Evolutionary conservation across 2,113 vertebrate species (phyloP).

Genomic region (Odobenus rosmarus): DNA sequence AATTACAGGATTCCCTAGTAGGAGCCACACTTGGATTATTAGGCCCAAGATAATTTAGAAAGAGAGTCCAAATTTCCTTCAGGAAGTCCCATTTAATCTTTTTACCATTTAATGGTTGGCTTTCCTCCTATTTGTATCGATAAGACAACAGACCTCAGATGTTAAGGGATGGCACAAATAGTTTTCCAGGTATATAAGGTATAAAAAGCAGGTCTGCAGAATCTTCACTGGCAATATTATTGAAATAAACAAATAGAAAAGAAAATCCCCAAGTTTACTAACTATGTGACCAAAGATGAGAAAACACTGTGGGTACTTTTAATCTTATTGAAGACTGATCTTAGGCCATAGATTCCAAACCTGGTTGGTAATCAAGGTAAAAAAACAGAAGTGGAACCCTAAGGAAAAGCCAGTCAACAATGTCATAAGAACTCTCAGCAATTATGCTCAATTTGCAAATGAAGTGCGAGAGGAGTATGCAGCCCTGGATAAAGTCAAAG

Average conservation of each 20-base stretch:
- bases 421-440: background rate
- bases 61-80: background rate
- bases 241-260: background rate
- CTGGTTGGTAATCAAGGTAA: background rate
- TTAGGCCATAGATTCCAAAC: conserved; percentile 8
- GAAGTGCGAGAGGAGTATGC: background rate
- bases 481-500: background rate
- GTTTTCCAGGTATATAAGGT: background rate
- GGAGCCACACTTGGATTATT: background rate
- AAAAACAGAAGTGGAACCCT: background rate
- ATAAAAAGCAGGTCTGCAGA: background rate
- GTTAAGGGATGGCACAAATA: background rate
- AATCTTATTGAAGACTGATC: background rate
- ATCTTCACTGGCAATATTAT: background rate
- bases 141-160: conserved; percentile 47
- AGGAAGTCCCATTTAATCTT: background rate
- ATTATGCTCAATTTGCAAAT: background rate
- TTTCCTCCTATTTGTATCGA: background rate
- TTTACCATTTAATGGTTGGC: background rate
- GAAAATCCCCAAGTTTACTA: background rate
- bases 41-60: background rate
- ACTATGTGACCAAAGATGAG: background rate
- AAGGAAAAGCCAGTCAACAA: background rate
- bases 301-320: background rate
- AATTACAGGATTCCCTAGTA: background rate